Base-by-base conservation (phyloP, 2,113 vertebrate genomes). In the Platichthys flesus region DNA sequence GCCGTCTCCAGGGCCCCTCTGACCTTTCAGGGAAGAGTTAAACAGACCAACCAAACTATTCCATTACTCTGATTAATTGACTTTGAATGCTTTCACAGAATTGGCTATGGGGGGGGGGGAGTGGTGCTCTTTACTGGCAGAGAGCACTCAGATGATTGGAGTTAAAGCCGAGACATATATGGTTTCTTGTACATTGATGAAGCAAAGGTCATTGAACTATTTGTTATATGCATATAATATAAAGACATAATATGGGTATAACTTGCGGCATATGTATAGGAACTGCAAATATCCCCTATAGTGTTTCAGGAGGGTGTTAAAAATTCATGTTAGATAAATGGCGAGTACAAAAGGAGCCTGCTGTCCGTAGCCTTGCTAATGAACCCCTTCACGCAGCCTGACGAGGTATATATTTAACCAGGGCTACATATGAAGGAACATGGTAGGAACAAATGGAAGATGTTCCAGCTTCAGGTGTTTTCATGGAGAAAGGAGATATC, bases 31-130 rank as follows among this genome's bases (percentile, higher is more conserved):
- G 72, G 47, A 82, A 57, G 73, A 84, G 74, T 88, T 85, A 73
- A 87, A 77, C 51, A 89, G 71, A 83, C 65, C 56, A 78, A 80
- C 58, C 73, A 83, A 84, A 92, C 72, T 79, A 75, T 84, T 76
- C 75, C 67, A 86, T 89, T 82, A 82, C 71, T 74, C 55, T 79
- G 75, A 85, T 85, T 87, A 90, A 91, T 89, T 88, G 85, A 86
- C 90, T 70, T 79, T 60, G 61, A 89, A 88, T 77, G 79, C 73
- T 91, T 86, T 87, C 72, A 86, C 67, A 71, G 62, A 81, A 88
- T 82, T 87, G 71, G 62, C 60, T 64, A 3, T 66, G 67, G 59
- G 65, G 80, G 24, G 24, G 24, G 24, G 24, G 24, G 81, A 77
- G 18, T 74, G 62, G 71, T 15, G 8, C 37, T 84, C 79, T 55